phyloP scores from a whole-genome alignment of 2,888 invertebrate species.

The Zonitis immaculata region DNA sequence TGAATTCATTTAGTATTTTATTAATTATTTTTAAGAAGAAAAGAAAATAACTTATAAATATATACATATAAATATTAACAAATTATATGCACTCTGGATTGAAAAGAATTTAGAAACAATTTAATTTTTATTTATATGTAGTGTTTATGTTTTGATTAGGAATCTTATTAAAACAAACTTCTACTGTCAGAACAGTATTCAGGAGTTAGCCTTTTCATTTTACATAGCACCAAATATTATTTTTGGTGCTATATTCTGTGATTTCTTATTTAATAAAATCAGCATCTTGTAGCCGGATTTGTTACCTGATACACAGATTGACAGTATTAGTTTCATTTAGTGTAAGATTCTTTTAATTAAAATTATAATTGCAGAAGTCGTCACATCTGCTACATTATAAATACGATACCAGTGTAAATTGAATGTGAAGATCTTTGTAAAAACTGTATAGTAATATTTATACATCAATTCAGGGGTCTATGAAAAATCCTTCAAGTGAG shows the following conservation, averaged over 20 bases:
- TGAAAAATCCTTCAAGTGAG: slow-evolving; percentile 20
- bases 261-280: too few relatives aligned
- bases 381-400: slow-evolving; percentile 33
- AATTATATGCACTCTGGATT: background rate
- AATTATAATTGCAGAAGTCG: slow-evolving; percentile 27
- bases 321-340: background rate
- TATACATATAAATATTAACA: background rate
- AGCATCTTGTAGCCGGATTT: too few relatives aligned
- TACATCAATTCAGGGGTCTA: slow-evolving; percentile 32
- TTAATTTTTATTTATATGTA: background rate
- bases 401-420: slow-evolving; percentile 32
- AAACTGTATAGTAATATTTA: slow-evolving; percentile 37
- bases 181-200: background rate
- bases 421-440: slow-evolving; percentile 34
- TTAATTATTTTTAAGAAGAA: background rate
- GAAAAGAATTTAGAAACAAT: background rate
- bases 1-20: slow-evolving; percentile 10
- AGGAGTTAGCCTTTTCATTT: too few relatives aligned
- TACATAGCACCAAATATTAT: too few relatives aligned
- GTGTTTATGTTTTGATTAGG: background rate
- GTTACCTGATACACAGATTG: too few relatives aligned
- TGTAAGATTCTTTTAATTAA: background rate
- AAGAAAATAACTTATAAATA: background rate
- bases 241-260: too few relatives aligned
- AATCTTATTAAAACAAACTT: background rate